Conservation (phyloP, 2,797 vertebrate genomes). For the Sphenopsis melanotis region DNA sequence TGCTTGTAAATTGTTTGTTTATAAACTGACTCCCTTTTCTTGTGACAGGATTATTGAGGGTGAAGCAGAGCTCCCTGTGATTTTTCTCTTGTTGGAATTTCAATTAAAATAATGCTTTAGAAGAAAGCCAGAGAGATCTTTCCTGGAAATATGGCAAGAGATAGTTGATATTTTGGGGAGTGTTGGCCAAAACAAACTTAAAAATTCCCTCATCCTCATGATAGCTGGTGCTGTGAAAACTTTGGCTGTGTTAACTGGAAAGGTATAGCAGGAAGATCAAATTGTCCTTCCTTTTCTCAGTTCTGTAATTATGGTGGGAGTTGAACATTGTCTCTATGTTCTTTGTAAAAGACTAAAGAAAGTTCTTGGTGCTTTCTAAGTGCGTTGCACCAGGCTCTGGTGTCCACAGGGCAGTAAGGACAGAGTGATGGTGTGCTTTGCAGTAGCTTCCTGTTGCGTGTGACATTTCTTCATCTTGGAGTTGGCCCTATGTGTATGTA, state of each 20-base stretch:
- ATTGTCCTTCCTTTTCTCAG: not conserved
- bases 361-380: not conserved
- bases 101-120: not conserved
- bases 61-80: not conserved
- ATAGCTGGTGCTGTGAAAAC: not conserved
- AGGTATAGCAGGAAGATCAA: not conserved
- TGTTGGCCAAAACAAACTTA: not conserved
- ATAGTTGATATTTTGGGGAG: not conserved
- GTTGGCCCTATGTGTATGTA: accelerated
- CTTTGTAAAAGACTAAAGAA: not conserved
- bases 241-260: not conserved
- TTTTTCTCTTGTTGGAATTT: not conserved
- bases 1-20: not conserved
- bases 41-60: not conserved
- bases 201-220: not conserved
- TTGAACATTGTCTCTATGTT: not conserved
- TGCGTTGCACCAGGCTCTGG: not conserved
- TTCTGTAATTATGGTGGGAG: not conserved
- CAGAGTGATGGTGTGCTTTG: not conserved
- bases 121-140: not conserved
- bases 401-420: not conserved
- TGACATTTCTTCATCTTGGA: not conserved
- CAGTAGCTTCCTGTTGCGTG: not conserved
- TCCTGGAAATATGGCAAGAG: not conserved
- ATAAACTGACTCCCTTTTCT: not conserved